Conservation (phyloP, 2,113 vertebrate genomes). For the Kryptolebias marmoratus region DNA sequence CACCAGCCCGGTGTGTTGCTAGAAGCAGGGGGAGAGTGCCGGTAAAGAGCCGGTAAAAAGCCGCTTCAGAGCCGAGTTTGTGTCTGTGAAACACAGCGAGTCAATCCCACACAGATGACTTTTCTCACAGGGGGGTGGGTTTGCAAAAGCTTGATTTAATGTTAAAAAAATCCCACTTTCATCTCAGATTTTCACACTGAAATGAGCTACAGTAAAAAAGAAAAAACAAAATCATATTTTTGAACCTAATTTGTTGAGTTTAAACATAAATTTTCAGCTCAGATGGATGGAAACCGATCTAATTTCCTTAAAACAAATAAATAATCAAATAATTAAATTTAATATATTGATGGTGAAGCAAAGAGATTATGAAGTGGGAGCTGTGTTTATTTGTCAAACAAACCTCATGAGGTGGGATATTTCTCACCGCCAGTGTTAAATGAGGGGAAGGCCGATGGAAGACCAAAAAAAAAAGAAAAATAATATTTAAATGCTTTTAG, state of each 20-base stretch:
- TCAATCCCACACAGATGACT: too few relatives aligned
- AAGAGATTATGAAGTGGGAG: neutral
- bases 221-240: neutral
- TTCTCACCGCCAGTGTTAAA: too few relatives aligned
- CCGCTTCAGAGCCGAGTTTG: slow-evolving; percentile 8
- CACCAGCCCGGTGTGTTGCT: neutral
- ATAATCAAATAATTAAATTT: too few relatives aligned
- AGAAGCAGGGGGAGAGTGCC: neutral
- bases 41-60: neutral
- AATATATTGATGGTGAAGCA: too few relatives aligned
- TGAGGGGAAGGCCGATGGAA: too few relatives aligned
- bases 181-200: neutral
- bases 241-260: neutral
- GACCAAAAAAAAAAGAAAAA: too few relatives aligned
- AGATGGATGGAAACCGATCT: slow-evolving; percentile 25
- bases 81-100: slow-evolving; percentile 14
- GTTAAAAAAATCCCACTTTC: too few relatives aligned
- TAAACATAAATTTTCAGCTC: neutral
- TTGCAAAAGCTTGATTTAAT: too few relatives aligned
- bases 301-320: too few relatives aligned
- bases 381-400: neutral
- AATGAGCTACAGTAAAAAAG: neutral
- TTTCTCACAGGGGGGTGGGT: too few relatives aligned
- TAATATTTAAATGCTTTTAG: too few relatives aligned
- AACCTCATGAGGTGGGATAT: neutral